Base-by-base conservation (phyloP, 2,113 vertebrate species). In the Pelodiscus sinensis region DNA sequence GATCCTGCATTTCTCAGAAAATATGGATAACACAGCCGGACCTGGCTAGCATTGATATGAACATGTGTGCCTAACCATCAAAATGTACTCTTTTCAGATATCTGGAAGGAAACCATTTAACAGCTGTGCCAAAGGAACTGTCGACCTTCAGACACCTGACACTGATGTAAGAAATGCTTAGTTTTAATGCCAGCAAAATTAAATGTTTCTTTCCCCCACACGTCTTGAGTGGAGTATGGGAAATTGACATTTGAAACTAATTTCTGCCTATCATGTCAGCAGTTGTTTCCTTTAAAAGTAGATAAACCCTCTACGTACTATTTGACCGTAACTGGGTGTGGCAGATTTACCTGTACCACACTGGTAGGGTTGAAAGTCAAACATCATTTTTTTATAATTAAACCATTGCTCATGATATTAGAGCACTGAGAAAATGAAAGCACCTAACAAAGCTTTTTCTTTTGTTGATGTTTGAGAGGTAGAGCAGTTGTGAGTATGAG, bases 61-160 rank as follows among this genome's bases (percentile, higher is more conserved):
- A 86, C 38, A 2, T 87, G 52, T 91, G 90, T 94, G 82, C 90
- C 22, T 94, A 85, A 95, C 93, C 92, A 56, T 91, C 81, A 88
- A 79, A 93, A 94, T 86, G 55, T 93, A 2, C 60, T 73, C 96
- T 85, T 97, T 98, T 95, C 98, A 99, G 99, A 25, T 99, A 99
- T 96, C 98, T 99, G 98, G 99, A 99, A 98, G 99, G 99, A 92
- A 99, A 99, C 97, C 98, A 98, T 86, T 97, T 99, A 95, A 98
- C 98, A 77, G 98, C 99, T 31, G 98, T 99, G 92, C 99, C 99
- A 3, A 99, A 98, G 97, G 99, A 99, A 87, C 98, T 99, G 88
- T 97, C 98, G 4, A 60, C 94, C 87, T 98, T 99, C 96, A 99
- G 98, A 97, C 99, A 99, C 88, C 97, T 99, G 90, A 98, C 98